Conservation (phyloP, 1,140 invertebrate genomes). For the Pachypsylla venusta region DNA sequence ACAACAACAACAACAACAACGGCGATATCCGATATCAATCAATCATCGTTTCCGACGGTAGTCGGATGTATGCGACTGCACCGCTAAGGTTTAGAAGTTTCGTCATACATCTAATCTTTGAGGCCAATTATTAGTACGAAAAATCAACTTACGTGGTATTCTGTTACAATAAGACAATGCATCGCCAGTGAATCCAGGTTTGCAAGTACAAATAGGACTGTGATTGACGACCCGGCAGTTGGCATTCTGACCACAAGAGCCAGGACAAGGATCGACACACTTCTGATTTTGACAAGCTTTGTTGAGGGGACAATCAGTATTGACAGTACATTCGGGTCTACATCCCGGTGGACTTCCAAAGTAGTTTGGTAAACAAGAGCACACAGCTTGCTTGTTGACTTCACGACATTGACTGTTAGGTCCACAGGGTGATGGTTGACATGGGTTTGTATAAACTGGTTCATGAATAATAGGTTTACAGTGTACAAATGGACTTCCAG, state of each 20-base stretch:
- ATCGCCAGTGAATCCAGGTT: constrained; percentile 37
- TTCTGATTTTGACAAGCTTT: constrained; percentile 36
- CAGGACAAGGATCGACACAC: constrained; percentile 36
- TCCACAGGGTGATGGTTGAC: constrained; percentile 39
- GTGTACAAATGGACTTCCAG: constrained; percentile 48
- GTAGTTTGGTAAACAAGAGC: constrained; percentile 34
- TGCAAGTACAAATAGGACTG: constrained; percentile 36
- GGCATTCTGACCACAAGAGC: constrained; percentile 38
- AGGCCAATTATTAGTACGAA: too few relatives aligned
- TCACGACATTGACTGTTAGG: constrained; percentile 33
- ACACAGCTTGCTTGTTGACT: constrained; percentile 33
- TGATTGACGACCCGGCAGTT: constrained; percentile 40
- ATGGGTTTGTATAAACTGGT: constrained; percentile 28
- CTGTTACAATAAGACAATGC: constrained; percentile 30
- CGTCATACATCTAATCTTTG: too few relatives aligned
- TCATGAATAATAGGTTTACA: constrained; percentile 36
- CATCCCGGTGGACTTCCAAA: constrained; percentile 34
- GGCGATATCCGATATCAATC: too few relatives aligned
- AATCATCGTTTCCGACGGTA: too few relatives aligned
- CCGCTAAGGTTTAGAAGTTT: too few relatives aligned
- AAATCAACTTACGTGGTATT: constrained; percentile 24
- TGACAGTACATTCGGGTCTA: constrained; percentile 34
- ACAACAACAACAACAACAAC: too few relatives aligned
- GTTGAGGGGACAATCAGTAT: constrained; percentile 34
- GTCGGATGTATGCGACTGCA: too few relatives aligned